phyloP scores from a whole-genome alignment of 2,113 vertebrate genomes.

The Rhabdomys dilectus region DNA sequence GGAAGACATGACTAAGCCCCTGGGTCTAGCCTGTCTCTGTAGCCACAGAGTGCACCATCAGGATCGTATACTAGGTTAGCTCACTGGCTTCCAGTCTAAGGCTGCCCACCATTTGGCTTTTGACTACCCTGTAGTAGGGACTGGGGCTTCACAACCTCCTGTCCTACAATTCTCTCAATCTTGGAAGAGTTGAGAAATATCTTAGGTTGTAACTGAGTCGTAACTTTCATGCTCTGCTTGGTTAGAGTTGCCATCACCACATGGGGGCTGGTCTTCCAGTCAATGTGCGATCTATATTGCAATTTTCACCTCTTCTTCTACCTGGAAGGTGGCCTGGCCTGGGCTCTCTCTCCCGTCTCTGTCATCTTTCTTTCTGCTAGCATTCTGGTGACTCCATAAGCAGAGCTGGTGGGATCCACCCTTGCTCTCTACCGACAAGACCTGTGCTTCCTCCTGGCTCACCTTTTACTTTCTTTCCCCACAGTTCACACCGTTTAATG shows the following conservation, averaged over 20 bases:
- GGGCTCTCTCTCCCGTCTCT: neutral
- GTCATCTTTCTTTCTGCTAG: neutral
- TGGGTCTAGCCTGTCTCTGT: neutral
- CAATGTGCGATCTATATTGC: fast-evolving
- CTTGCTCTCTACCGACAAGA: fast-evolving
- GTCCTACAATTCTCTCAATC: neutral
- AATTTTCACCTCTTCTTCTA: fast-evolving
- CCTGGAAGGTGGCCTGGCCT: neutral
- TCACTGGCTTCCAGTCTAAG: neutral
- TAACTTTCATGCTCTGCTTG: neutral
- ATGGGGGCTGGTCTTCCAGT: neutral
- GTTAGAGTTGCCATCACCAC: fast-evolving
- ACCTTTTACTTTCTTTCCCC: neutral
- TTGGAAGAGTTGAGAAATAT: neutral
- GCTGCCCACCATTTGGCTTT: fast-evolving
- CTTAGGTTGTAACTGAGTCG: neutral
- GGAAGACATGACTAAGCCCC: neutral
- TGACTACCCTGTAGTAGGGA: neutral
- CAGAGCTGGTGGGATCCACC: neutral
- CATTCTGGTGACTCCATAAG: fast-evolving
- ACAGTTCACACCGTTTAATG: fast-evolving
- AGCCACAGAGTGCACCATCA: neutral
- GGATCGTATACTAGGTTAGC: neutral
- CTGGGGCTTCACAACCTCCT: fast-evolving
- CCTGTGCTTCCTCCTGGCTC: neutral